Evolutionary conservation across 1,140 invertebrate species (phyloP).

Genomic region (Whitmania pigra): DNA sequence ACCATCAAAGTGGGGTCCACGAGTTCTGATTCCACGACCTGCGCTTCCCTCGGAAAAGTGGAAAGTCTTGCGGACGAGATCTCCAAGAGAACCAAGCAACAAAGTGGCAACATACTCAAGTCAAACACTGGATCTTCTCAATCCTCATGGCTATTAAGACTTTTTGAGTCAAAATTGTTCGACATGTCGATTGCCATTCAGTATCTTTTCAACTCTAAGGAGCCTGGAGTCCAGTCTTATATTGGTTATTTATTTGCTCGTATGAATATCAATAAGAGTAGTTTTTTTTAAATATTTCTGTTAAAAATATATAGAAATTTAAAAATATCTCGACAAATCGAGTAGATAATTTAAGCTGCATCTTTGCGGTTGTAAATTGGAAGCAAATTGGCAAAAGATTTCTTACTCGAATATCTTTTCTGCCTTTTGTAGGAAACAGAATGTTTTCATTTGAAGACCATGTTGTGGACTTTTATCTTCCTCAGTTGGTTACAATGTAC

Average conservation of each 20-base stretch:
- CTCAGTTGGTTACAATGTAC: slow-evolving; percentile 93
- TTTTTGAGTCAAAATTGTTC: slow-evolving; percentile 92
- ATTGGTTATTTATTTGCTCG: slow-evolving; percentile 51
- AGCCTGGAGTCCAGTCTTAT: slow-evolving; percentile 88
- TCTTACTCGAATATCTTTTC: slow-evolving; percentile 7
- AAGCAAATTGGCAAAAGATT: too few species aligned
- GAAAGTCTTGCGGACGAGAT: not conserved
- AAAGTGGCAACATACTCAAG: not conserved
- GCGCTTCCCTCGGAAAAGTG: not conserved
- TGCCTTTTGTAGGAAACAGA: slow-evolving; percentile 60
- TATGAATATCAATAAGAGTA: too few species aligned
- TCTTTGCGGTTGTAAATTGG: too few species aligned
- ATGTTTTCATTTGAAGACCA: slow-evolving; percentile 82
- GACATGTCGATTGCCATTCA: slow-evolving; percentile 94
- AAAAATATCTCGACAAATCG: not conserved
- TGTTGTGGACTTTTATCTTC: slow-evolving; percentile 93
- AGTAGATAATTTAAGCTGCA: too few species aligned
- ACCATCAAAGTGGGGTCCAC: not conserved
- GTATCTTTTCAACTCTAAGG: slow-evolving; percentile 95
- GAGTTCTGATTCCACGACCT: not conserved
- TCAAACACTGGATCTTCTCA: slow-evolving; percentile 14
- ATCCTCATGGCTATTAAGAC: slow-evolving; percentile 59
- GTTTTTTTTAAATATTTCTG: too few species aligned
- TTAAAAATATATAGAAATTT: too few species aligned
- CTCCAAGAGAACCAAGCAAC: not conserved